Conservation (phyloP, 1,140 invertebrate genomes). For the Caerostris extrusa region DNA sequence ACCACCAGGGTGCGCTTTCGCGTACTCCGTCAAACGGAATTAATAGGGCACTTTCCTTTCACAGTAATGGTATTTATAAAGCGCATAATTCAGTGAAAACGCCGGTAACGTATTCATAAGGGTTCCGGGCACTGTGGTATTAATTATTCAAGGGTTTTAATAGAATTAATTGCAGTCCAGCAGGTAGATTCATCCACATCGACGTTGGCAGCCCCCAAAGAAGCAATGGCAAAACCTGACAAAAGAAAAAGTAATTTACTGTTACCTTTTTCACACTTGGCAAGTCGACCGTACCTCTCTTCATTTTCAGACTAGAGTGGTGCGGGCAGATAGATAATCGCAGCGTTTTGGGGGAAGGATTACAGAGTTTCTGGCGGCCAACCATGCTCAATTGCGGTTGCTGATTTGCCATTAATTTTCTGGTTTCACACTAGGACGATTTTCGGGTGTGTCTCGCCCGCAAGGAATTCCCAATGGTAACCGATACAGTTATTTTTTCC, state of each 20-base stretch:
- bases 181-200: constrained; percentile 27
- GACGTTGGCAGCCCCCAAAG: not conserved
- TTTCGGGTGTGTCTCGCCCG: constrained; percentile 44
- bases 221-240: constrained; percentile 6
- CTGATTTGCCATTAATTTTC: constrained; percentile 74
- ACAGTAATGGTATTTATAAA: constrained; percentile 73
- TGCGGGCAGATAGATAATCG: constrained; percentile 33
- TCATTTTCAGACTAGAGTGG: constrained; percentile 42
- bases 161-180: constrained; percentile 70
- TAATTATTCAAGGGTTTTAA: constrained; percentile 75
- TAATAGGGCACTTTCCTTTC: constrained; percentile 44
- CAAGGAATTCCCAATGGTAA: not conserved
- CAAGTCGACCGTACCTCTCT: constrained; percentile 44
- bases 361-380: not conserved
- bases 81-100: constrained; percentile 58
- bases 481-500: constrained; percentile 21
- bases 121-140: not conserved
- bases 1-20: constrained; percentile 28
- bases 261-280: constrained; percentile 75
- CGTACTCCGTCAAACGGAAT: constrained; percentile 55
- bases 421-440: constrained; percentile 52
- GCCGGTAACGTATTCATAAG: constrained; percentile 63
- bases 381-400: constrained; percentile 57
- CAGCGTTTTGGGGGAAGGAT: constrained; percentile 32
- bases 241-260: constrained; percentile 74